These are phyloP conservation scores for Antitype chi DNA, from an alignment of 2,888 invertebrate genomes.

Conservation along the genomic window DNA sequence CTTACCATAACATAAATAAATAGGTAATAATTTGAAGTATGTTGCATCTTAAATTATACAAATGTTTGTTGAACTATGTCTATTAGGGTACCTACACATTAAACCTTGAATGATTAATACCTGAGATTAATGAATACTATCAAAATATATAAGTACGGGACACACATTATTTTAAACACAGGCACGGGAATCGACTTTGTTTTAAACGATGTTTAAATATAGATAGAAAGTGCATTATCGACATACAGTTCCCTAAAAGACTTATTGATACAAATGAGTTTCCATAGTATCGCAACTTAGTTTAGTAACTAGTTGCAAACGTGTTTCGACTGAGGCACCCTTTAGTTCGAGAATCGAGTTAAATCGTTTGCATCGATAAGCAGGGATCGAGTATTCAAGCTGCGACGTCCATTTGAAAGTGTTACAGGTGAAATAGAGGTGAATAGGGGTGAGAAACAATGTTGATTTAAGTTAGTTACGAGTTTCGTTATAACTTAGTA, in stretches of 20 bases:
- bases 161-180: no score
- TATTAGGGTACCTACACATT: no score
- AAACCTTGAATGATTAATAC: no score
- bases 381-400: conserved; percentile 34
- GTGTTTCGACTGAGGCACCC: conserved; percentile 47
- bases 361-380: conserved; percentile 56
- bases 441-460: neutral
- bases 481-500: neutral
- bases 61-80: no score
- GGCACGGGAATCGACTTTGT: neutral
- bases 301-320: conserved; percentile 38
- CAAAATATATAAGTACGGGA: no score
- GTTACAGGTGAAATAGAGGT: conserved; percentile 8
- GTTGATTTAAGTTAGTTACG: neutral
- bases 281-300: conserved; percentile 3
- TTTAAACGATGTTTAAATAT: neutral
- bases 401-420: conserved; percentile 7
- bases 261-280: neutral
- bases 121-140: no score
- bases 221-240: conserved; percentile 7
- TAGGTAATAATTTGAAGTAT: no score
- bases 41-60: no score
- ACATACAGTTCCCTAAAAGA: neutral
- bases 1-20: no score
- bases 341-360: conserved; percentile 50